phyloP scores from a whole-genome alignment of 2,797 vertebrate species.

The Galagoides demidoff region DNA sequence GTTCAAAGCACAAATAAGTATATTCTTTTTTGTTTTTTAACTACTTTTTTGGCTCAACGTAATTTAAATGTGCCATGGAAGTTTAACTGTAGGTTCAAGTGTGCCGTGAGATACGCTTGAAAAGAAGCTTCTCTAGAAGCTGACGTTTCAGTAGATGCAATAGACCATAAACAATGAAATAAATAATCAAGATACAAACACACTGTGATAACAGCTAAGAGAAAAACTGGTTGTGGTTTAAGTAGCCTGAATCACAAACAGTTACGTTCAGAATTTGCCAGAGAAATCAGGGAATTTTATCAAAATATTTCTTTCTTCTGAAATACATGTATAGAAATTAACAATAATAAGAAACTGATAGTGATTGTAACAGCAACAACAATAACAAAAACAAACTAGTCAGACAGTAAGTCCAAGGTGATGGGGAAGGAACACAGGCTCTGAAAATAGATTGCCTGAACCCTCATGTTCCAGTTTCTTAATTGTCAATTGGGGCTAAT shows the following conservation, averaged over 20 bases:
- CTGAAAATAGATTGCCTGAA: not conserved
- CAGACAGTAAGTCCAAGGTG: not conserved
- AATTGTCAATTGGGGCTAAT: not conserved
- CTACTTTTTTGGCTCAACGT: no score
- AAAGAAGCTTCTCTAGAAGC: not conserved
- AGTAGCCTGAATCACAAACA: slow-evolving; percentile 9
- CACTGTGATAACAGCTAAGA: not conserved
- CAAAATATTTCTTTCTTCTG: not conserved
- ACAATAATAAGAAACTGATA: not conserved
- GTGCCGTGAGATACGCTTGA: no score
- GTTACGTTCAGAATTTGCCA: slow-evolving; percentile 21
- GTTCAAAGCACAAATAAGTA: no score
- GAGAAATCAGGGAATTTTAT: not conserved
- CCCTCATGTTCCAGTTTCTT: not conserved
- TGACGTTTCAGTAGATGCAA: not conserved
- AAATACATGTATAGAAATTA: not conserved
- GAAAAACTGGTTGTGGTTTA: not conserved
- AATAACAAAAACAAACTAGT: not conserved
- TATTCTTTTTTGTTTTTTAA: no score
- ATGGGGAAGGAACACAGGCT: not conserved
- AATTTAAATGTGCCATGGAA: no score
- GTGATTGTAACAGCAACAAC: not conserved
- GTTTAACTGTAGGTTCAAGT: no score
- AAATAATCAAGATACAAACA: slow-evolving; percentile 18
- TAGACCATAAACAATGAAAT: slow-evolving; percentile 22